Conservation (phyloP, 1,140 invertebrate genomes). For the Bombus picipes region DNA sequence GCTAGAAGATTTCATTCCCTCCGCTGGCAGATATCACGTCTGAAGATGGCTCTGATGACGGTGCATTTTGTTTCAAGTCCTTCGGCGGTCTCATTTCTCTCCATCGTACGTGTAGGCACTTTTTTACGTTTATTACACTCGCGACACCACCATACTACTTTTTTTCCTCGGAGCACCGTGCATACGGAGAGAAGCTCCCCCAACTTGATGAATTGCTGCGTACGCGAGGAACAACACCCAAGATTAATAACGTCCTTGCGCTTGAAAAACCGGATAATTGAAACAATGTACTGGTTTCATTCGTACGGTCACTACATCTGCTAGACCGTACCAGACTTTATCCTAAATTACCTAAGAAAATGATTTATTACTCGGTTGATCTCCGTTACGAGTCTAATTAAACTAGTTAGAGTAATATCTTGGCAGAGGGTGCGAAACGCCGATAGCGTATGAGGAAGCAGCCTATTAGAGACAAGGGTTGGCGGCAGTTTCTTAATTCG, state of each 20-base stretch:
- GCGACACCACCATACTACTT: not conserved
- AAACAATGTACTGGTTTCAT: not conserved
- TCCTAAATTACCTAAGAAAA: not conserved
- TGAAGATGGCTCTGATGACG: conserved; percentile 3
- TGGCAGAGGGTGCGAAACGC: conserved; percentile 9
- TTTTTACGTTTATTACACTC: conserved; percentile 40
- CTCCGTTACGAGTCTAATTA: not conserved
- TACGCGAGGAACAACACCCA: not conserved
- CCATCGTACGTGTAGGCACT: conserved; percentile 4
- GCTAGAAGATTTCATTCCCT: not conserved
- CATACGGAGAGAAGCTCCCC: not conserved
- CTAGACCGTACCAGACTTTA: not conserved
- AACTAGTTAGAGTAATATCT: not conserved
- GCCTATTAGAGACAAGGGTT: conserved; percentile 3
- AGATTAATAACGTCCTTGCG: conserved; percentile 3
- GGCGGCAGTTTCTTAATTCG: conserved; percentile 48
- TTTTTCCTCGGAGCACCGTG: not conserved
- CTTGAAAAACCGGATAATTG: not conserved
- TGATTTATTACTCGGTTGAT: not conserved
- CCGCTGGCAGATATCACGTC: not conserved
- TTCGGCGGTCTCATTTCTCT: not conserved
- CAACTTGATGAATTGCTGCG: not conserved
- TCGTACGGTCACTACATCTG: not conserved
- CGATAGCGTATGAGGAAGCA: not conserved
- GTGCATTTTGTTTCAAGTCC: conserved; percentile 33